A percentile compares a stretch with the other conserved stretches of the same genome.
Conservation (phyloP, 2,888 invertebrate species). For the Kryphioiulus occultus region DNA sequence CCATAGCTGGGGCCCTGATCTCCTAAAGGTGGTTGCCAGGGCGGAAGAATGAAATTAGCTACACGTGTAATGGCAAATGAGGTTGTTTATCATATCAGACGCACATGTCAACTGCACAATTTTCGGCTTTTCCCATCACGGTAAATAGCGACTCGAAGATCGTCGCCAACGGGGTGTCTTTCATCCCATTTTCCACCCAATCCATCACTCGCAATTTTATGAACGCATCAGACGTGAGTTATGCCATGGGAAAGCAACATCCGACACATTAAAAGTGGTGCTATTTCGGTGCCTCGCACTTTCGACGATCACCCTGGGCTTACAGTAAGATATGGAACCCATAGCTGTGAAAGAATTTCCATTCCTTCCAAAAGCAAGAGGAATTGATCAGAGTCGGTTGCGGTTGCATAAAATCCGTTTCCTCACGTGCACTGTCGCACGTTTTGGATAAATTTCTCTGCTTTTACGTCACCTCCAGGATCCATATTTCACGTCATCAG, state of each 20-base stretch:
- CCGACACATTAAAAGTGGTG: not conserved
- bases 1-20: not conserved
- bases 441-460: conserved; percentile 10
- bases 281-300: not conserved
- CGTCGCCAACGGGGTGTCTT: not conserved
- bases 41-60: conserved; percentile 29
- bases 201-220: not conserved
- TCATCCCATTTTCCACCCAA: not conserved
- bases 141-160: not conserved
- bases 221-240: not conserved
- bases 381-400: not conserved
- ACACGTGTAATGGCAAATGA: conserved; percentile 11
- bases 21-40: not conserved
- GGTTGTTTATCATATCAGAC: conserved; percentile 1
- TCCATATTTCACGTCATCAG: not conserved
- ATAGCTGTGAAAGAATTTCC: too few relatives aligned
- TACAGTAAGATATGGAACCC: not conserved
- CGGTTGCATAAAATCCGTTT: not conserved
- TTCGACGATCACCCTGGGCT: not conserved
- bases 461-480: not conserved
- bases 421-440: not conserved
- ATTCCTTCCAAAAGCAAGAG: not conserved
- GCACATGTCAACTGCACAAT: not conserved
- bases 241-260: conserved; percentile 3
- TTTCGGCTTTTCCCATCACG: not conserved